Evolutionary conservation across 2,113 vertebrate species (phyloP).

Genomic region (Dasyurus viverrinus): DNA sequence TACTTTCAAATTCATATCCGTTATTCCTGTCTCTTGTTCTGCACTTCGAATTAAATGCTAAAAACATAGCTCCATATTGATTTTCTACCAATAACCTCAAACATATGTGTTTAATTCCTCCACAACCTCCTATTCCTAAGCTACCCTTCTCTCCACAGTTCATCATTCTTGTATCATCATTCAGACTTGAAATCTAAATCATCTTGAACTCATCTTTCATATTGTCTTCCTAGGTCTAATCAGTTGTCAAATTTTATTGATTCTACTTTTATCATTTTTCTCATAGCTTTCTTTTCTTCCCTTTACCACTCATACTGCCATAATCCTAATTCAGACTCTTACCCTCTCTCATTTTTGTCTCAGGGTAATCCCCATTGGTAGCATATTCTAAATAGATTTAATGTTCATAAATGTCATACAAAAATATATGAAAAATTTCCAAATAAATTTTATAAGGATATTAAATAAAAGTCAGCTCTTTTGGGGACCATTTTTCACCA

Average conservation of each 20-base stretch:
- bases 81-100: background rate
- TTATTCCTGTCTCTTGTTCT: background rate
- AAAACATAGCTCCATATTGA: background rate
- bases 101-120: background rate
- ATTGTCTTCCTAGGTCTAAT: background rate
- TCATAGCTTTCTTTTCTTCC: background rate
- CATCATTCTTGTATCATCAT: background rate
- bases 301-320: background rate
- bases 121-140: background rate
- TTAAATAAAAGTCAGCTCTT: background rate
- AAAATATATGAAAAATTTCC: background rate
- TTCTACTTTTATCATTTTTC: background rate
- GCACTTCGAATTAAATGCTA: background rate
- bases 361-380: background rate
- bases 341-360: background rate
- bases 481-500: constrained; percentile 51
- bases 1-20: background rate
- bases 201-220: background rate
- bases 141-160: background rate
- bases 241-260: background rate
- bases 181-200: background rate
- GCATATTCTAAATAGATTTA: background rate
- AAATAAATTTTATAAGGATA: background rate
- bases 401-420: background rate
- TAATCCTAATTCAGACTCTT: background rate